phyloP scores from a whole-genome alignment of 2,113 vertebrate genomes.

The Poicephalus gulielmi region DNA sequence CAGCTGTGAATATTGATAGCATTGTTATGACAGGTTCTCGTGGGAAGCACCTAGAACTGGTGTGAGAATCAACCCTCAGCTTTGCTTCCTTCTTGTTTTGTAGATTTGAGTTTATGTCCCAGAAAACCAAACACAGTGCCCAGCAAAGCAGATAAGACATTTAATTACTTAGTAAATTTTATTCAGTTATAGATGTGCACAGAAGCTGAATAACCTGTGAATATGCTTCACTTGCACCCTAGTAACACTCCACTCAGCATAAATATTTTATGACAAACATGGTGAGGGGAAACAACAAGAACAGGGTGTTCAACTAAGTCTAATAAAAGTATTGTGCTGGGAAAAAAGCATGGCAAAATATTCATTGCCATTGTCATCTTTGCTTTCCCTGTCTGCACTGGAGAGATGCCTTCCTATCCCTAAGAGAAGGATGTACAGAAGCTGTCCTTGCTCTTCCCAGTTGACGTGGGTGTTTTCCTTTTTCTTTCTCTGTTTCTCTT shows the following conservation, averaged over 20 bases:
- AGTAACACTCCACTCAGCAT: background rate
- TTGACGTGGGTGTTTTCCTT: background rate
- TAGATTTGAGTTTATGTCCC: background rate
- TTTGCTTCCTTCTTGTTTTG: background rate
- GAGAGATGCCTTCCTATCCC: background rate
- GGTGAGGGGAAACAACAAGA: background rate
- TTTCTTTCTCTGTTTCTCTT: background rate
- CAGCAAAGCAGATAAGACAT: background rate
- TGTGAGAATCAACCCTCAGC: background rate
- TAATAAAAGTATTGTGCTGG: background rate
- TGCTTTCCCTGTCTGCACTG: background rate
- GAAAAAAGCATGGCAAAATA: background rate
- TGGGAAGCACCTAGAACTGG: background rate
- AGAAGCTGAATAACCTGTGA: background rate
- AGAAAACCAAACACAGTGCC: background rate
- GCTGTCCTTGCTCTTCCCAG: background rate
- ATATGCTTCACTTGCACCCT: background rate
- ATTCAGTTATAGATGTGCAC: background rate
- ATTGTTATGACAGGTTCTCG: background rate
- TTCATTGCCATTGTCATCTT: background rate
- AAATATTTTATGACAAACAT: background rate
- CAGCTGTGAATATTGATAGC: background rate
- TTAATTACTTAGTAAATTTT: background rate
- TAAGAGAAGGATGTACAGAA: background rate
- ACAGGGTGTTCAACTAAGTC: background rate